Evolutionary conservation across 2,888 invertebrate species (phyloP), one percentile per base, ranked within the genome.

Genomic region (Ochropleura plecta): DNA sequence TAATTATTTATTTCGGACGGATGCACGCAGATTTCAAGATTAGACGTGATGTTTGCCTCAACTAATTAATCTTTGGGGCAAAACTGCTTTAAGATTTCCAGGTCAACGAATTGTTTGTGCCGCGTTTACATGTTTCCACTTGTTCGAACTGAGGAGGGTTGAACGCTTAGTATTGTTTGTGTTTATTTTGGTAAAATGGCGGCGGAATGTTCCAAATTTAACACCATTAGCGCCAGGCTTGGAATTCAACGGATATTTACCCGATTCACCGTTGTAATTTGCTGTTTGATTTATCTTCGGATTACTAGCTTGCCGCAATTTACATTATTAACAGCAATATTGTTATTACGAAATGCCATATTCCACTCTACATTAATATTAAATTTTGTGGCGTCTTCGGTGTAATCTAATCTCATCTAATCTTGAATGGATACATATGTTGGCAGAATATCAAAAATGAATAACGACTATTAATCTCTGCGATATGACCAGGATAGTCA

Each of bases 1-100:
- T 94, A 92, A 95, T 94, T 93, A 95, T 95, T 95, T 94, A 95
- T 94, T 92, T 92, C 92, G 91, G 91, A 89, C 91, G 93, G 92
- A 91, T 94, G 93, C 93, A 91, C 91, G 90, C 88, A 94, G 94
- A 96, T 95, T 93, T 93, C 89, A 87, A 92, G 95, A 96, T 96
- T 94, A 94, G 92, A 87, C 88, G 90, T 90, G 90, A 93, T 94
- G 93, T 94, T 95, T 92, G 91, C 91, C 87, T 84, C 88, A 88
- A 93, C 93, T 95, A 95, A 96, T 95, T 96, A 96, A 96, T 95
- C 93, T 94, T 92, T 90, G 88, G 70, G 86, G 89, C 87, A 88
- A 91, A 92, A 92, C 91, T 88, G 91, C 89, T 90, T 89, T 90
- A 88, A 93, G 90, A 91, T 93, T 95, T 94, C 92, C 92, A 93